Base-by-base conservation (phyloP, 2,888 invertebrate species). In the Strigamia transsilvanica region DNA sequence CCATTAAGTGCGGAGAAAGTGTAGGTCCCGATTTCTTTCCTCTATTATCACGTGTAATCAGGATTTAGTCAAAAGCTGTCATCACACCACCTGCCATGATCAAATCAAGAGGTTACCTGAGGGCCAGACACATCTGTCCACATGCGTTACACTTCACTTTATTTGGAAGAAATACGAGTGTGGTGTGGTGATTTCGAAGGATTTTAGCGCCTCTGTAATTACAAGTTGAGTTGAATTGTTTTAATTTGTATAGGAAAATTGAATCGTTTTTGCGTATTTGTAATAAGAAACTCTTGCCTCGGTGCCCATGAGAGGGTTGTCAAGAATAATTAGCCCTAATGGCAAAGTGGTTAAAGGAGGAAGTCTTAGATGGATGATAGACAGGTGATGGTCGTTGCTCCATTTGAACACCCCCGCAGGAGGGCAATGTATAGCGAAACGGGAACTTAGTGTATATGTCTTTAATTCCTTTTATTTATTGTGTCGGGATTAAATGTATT, bases 61-160 rank as follows among this genome's bases (percentile, higher is more conserved):
- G 51, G 51, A 51, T 51, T 51, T 51, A 51, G 51, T 51, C 18
- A 51, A 51, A 51, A 51, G 51, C 18, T 51, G 51, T 51, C 51
- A 51, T 51, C 51, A 51, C n/a, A 51, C 51, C 51, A 51, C 51
- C 51, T 51, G 51, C 51, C 51, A 51, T 51, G 18, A 51, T 51
- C 51, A 51, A 51, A 51, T 18, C 51, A 51, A 51, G 18, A 51
- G 51, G 15, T 51, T 51, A 51, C 15, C 51, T 18, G 51, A 2
- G 18, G 51, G 51, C 51, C 51, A 51, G 12, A 15, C 51, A 18
- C 18, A 51, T 51, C 51, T 51, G 15, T 51, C 18, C n/a, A 18
- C 51, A 18, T 51, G 38, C 10, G 38, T 38, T 38, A 38, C 38
- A 38, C 38, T 38, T 51, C 15, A 51, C 18, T 51, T 51, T 51